phyloP scores from a whole-genome alignment of 2,888 invertebrate species.

The Autographa pulchrina region DNA sequence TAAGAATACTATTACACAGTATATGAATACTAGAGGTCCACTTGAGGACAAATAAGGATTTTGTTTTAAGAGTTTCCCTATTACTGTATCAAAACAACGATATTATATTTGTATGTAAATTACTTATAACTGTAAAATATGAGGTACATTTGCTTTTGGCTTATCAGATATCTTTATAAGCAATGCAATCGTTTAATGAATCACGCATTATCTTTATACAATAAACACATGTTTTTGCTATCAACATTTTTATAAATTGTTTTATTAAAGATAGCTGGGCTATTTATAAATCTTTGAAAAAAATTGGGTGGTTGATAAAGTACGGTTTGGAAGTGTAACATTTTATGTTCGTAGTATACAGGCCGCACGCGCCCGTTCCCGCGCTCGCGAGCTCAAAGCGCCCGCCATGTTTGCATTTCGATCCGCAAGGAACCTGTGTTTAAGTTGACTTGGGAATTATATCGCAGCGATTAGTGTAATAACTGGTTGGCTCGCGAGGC shows the following conservation, averaged over 20 bases:
- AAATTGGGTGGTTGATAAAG: neutral
- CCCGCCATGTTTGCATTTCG: conserved; percentile 90
- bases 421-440: conserved; percentile 89
- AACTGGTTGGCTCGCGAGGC: conserved; percentile 85
- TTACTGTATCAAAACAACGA: no score
- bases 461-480: conserved; percentile 89
- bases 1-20: no score
- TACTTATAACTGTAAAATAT: no score
- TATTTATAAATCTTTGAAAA: neutral
- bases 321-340: conserved; percentile 14
- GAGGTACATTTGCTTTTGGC: neutral
- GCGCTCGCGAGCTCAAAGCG: conserved; percentile 84
- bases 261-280: neutral
- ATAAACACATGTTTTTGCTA: neutral
- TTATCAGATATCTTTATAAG: neutral
- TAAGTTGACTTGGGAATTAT: conserved; percentile 89
- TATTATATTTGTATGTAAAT: no score
- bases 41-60: no score
- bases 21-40: no score
- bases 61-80: no score
- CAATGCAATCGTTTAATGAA: neutral
- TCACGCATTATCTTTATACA: neutral
- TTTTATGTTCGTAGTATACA: conserved; percentile 46
- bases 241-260: neutral
- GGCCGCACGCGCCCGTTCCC: conserved; percentile 75